Percentiles rank a stretch among this genome's conserved stretches.
phyloP scores from a whole-genome alignment of 2,113 vertebrate genomes.

The Thalassarche chlororhynchos region DNA sequence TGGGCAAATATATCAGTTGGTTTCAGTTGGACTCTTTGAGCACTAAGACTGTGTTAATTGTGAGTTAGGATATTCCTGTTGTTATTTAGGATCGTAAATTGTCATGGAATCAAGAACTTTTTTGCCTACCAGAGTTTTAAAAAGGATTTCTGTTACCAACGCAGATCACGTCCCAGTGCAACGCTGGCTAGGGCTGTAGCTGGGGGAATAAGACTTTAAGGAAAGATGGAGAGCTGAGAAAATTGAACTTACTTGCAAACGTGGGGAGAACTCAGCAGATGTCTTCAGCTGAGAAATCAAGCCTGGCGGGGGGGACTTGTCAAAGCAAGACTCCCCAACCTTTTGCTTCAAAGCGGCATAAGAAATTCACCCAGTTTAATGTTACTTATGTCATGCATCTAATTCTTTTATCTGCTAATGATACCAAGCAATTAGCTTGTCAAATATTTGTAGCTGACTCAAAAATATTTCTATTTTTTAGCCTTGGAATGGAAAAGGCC shows the following conservation, averaged over 20 bases:
- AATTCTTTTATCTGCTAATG: neutral
- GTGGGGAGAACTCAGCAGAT: neutral
- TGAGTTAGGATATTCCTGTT: neutral
- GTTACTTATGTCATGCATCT: neutral
- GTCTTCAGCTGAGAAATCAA: neutral
- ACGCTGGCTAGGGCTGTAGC: neutral
- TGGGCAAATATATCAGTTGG: neutral
- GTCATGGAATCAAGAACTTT: neutral
- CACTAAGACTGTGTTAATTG: neutral
- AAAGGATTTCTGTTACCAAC: neutral
- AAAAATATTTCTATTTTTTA: neutral
- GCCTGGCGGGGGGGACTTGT: neutral
- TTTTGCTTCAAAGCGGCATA: neutral
- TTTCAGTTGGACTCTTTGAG: neutral
- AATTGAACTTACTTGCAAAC: neutral
- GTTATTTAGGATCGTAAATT: neutral
- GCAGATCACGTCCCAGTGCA: accelerated
- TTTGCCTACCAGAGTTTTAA: neutral
- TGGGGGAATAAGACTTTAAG: neutral
- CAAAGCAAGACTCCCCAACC: neutral
- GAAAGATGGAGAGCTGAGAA: neutral
- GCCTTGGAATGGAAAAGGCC: neutral
- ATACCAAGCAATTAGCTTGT: neutral
- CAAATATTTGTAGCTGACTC: neutral
- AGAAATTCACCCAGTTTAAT: neutral